These are phyloP conservation scores for Plectrocnemia conspersa DNA, from an alignment of 1,140 invertebrate genomes.

Conservation along the genomic window DNA sequence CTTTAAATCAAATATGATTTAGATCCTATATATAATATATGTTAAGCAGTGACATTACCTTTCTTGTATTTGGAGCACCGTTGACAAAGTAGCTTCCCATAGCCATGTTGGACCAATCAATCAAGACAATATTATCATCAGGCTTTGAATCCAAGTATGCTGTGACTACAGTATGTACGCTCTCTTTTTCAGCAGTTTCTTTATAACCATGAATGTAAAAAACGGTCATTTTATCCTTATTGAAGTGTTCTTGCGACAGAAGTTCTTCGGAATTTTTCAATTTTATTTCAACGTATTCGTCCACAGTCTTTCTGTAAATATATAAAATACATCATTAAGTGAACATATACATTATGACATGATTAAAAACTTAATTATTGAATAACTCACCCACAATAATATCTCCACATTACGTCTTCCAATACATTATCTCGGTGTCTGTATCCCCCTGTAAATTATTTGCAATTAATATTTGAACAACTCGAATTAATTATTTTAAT, in stretches of 20 bases:
- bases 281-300: constrained; percentile 47
- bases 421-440: constrained; percentile 23
- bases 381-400: constrained; percentile 23
- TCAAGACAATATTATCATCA: constrained; percentile 24
- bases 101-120: constrained; percentile 36
- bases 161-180: constrained; percentile 46
- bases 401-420: constrained; percentile 25
- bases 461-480: background rate
- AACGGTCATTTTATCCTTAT: constrained; percentile 50
- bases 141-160: constrained; percentile 25
- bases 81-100: constrained; percentile 26
- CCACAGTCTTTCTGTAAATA: constrained; percentile 38
- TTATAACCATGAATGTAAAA: constrained; percentile 57
- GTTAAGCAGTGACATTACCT: background rate
- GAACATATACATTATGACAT: background rate
- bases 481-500: background rate
- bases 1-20: background rate
- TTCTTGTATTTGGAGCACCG: constrained; percentile 30
- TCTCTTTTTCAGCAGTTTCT: constrained; percentile 54
- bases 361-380: background rate
- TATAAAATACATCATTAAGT: too few species aligned
- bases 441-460: constrained; percentile 26
- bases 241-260: constrained; percentile 48
- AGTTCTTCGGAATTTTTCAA: constrained; percentile 41
- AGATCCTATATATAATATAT: background rate